phyloP scores from a whole-genome alignment of 2,113 vertebrate species.

The Athene noctua region DNA sequence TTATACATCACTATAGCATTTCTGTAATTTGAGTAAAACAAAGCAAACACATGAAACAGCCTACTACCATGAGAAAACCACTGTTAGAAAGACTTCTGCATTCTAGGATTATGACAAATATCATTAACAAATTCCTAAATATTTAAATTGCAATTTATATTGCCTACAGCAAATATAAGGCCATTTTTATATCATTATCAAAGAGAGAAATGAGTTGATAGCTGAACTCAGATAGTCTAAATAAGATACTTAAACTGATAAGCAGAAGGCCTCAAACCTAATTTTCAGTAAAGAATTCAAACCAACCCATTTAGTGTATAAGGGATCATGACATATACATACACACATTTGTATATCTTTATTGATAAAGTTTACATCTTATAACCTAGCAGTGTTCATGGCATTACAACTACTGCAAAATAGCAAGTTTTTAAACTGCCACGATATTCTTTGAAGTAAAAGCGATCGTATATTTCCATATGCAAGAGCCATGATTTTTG shows the following conservation, averaged over 20 bases:
- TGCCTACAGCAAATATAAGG: not conserved
- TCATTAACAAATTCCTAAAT: not conserved
- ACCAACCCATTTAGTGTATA: not conserved
- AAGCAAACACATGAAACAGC: not conserved
- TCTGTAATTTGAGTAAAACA: not conserved
- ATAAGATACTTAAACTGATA: not conserved
- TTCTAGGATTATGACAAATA: not conserved
- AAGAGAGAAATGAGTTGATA: not conserved
- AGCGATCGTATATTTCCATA: not conserved
- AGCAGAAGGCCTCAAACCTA: not conserved
- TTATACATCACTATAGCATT: not conserved
- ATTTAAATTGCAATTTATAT: not conserved
- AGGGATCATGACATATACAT: not conserved
- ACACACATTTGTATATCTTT: not conserved
- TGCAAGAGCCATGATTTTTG: not conserved
- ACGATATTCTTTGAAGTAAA: not conserved
- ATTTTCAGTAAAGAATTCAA: not conserved
- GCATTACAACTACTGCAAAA: not conserved
- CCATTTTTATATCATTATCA: not conserved
- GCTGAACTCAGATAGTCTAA: not conserved
- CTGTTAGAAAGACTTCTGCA: not conserved
- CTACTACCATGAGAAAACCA: not conserved
- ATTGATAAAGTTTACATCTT: not conserved
- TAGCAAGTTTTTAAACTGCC: not conserved
- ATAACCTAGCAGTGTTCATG: not conserved